Conservation (phyloP, 2,797 vertebrate species). For the Cuniculus paca region DNA sequence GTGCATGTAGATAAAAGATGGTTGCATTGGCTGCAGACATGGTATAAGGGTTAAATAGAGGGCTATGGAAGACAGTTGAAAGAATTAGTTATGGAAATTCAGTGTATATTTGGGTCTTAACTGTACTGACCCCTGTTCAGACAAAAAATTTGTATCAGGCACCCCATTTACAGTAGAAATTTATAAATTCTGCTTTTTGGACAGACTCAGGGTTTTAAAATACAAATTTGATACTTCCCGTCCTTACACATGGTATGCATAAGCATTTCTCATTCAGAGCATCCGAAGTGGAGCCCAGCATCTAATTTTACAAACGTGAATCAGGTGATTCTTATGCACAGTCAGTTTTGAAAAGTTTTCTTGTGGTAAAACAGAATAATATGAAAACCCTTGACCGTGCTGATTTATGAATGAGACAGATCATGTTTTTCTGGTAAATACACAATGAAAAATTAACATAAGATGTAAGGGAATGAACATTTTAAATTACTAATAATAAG, state of each 20-base stretch:
- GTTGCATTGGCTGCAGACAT: not conserved
- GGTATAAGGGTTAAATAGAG: not conserved
- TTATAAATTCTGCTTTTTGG: not conserved
- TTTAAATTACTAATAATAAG: not conserved
- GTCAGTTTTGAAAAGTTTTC: not conserved
- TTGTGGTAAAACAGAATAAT: not conserved
- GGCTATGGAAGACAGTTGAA: not conserved
- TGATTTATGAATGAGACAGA: conserved; percentile 1
- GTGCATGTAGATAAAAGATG: not conserved
- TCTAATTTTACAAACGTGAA: conserved; percentile 32
- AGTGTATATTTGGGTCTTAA: not conserved
- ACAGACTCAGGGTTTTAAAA: not conserved
- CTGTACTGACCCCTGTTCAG: not conserved
- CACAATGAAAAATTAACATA: not conserved
- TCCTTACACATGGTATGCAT: not conserved
- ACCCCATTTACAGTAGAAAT: not conserved
- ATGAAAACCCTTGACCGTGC: not conserved
- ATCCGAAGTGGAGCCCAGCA: not conserved
- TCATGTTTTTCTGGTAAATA: not conserved
- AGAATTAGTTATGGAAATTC: not conserved
- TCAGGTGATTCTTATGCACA: conserved; percentile 7
- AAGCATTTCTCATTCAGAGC: not conserved
- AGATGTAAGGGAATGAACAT: not conserved
- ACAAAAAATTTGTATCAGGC: not conserved
- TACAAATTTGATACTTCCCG: not conserved